A percentile compares a stretch with the other conserved stretches of the same genome.
These are phyloP conservation scores for Malurus elegans DNA, from an alignment of 2,113 vertebrate genomes.

Conservation along the genomic window DNA sequence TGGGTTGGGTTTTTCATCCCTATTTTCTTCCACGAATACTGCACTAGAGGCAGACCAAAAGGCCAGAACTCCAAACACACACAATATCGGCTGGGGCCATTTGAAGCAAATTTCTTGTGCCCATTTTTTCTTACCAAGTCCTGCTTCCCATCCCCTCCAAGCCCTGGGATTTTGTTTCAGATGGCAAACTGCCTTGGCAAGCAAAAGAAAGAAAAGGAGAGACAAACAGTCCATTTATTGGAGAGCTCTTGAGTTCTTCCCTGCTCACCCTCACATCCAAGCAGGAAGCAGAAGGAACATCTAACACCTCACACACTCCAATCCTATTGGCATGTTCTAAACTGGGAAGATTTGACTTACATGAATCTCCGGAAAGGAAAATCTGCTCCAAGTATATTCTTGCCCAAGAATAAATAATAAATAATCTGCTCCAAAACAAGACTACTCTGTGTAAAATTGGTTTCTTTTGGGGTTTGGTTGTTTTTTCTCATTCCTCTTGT, in stretches of 20 bases:
- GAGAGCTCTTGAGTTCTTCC: not conserved
- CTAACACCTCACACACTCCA: not conserved
- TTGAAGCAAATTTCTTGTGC: not conserved
- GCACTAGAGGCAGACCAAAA: too few relatives aligned
- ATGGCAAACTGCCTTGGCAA: not conserved
- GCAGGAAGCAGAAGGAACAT: not conserved
- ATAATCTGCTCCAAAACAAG: conserved; percentile 5
- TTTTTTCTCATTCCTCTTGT: not conserved
- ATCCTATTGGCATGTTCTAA: not conserved
- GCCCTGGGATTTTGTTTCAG: not conserved
- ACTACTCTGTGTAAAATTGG: not conserved
- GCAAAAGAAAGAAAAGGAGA: not conserved
- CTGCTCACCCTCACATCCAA: not conserved
- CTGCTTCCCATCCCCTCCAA: not conserved
- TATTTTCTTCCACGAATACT: too few relatives aligned
- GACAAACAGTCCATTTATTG: not conserved
- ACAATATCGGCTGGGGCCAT: not conserved
- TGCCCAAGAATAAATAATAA: conserved; percentile 45
- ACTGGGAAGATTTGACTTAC: not conserved
- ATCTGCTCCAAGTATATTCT: conserved; percentile 20
- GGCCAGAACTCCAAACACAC: too few relatives aligned
- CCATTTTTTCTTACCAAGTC: not conserved
- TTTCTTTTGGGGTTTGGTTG: not conserved
- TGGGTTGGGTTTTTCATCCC: too few relatives aligned
- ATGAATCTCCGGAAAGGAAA: not conserved